Percentiles rank a stretch among this genome's conserved stretches.
Evolutionary conservation across 1,140 invertebrate genomes (phyloP).

Genomic region (Periplaneta americana): DNA sequence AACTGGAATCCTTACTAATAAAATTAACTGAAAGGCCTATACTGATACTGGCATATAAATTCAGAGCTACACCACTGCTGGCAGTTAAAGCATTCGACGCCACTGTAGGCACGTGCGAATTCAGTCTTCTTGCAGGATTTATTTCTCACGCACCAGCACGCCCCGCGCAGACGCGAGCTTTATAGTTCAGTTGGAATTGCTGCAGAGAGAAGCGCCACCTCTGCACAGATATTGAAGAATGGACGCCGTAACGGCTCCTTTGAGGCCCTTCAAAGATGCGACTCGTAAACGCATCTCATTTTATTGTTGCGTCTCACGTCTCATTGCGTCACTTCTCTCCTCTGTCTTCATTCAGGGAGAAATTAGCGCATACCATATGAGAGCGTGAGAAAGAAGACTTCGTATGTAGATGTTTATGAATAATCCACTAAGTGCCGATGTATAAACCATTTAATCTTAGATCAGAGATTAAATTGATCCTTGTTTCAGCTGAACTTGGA

Average conservation of each 20-base stretch:
- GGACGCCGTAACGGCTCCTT: neutral
- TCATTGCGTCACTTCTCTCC: neutral
- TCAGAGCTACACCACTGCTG: too few relatives aligned
- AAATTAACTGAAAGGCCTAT: too few relatives aligned
- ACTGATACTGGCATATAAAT: too few relatives aligned
- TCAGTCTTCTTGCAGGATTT: neutral
- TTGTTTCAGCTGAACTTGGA: too few relatives aligned
- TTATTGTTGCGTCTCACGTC: neutral
- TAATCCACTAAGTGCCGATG: too few relatives aligned
- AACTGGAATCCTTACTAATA: too few relatives aligned
- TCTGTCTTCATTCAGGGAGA: neutral
- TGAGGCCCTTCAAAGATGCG: neutral
- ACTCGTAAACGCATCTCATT: neutral
- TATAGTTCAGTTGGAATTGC: neutral
- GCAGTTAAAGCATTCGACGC: too few relatives aligned
- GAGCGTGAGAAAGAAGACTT: too few relatives aligned
- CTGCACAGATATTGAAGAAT: neutral
- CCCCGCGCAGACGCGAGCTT: neutral
- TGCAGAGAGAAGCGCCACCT: neutral
- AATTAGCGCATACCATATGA: neutral
- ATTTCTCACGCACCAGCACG: neutral
- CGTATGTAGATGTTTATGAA: too few relatives aligned
- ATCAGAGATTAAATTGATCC: too few relatives aligned
- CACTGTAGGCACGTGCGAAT: too few relatives aligned
- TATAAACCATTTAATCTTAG: too few relatives aligned